Percentiles rank a stretch among this genome's conserved stretches.
Conservation (phyloP, 2,113 vertebrate genomes). For the Leucoraja erinaceus region DNA sequence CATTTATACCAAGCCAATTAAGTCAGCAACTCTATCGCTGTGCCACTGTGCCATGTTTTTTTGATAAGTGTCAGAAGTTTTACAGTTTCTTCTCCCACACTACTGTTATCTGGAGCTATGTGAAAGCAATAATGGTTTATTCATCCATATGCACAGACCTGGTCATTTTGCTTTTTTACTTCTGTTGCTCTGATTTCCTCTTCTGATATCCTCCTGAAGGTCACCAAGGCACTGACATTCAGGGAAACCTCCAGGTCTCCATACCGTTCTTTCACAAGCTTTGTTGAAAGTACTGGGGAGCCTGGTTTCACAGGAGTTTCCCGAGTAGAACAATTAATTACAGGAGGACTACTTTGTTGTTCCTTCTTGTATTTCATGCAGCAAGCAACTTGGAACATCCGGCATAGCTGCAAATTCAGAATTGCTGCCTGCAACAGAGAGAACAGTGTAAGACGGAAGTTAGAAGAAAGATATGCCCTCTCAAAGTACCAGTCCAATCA, state of each 20-base stretch:
- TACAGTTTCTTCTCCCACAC: neutral
- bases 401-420: slow-evolving; percentile 83
- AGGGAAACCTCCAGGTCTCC: slow-evolving; percentile 77
- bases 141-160: neutral
- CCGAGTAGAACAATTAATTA: slow-evolving; percentile 42
- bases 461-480: neutral
- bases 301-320: slow-evolving; percentile 36
- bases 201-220: slow-evolving; percentile 74
- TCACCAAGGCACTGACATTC: slow-evolving; percentile 83
- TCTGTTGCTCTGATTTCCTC: slow-evolving; percentile 41
- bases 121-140: neutral
- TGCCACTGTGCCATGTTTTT: neutral
- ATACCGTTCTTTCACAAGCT: slow-evolving; percentile 56
- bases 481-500: neutral
- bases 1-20: too few species aligned
- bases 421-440: slow-evolving; percentile 65
- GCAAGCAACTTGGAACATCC: slow-evolving; percentile 84
- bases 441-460: neutral
- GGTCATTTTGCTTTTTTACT: neutral
- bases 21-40: too few species aligned
- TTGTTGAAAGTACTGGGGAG: neutral
- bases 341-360: slow-evolving; percentile 49
- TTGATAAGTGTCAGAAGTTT: neutral
- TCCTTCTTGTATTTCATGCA: slow-evolving; percentile 70
- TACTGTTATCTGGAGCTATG: neutral